phyloP scores from a whole-genome alignment of 2,888 invertebrate species.

The Sepioteuthis lessoniana region DNA sequence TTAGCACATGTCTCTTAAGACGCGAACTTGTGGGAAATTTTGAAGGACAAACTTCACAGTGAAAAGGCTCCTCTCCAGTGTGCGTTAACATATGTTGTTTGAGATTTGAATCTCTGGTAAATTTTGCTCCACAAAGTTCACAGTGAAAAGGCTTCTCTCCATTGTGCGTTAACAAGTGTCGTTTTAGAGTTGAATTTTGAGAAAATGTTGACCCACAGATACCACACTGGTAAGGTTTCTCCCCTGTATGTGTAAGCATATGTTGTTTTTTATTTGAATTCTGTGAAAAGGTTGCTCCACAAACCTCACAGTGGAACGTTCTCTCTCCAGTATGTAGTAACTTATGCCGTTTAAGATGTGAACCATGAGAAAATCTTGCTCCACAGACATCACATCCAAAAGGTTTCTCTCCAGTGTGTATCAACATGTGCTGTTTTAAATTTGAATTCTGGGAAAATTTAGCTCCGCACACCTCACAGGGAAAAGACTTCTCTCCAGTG shows the following conservation, averaged over 20 bases:
- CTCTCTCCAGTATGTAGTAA: neutral
- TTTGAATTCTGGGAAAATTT: neutral
- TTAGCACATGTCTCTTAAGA: neutral
- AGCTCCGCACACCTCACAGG: neutral
- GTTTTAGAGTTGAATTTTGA: neutral
- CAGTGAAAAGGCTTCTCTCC: constrained; percentile 13
- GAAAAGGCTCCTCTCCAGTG: constrained; percentile 7
- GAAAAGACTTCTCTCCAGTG: neutral
- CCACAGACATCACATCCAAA: neutral
- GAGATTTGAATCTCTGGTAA: neutral
- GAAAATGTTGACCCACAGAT: neutral
- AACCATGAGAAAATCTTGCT: neutral
- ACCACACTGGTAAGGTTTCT: constrained; percentile 1
- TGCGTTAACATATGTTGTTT: neutral
- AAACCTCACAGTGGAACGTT: neutral
- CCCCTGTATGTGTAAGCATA: neutral
- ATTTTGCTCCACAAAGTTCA: constrained; percentile 4
- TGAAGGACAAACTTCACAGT: constrained; percentile 2
- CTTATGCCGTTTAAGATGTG: neutral
- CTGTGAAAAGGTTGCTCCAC: neutral
- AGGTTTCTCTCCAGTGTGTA: neutral
- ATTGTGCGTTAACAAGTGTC: neutral
- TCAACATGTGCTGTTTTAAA: neutral
- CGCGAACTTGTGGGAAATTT: neutral
- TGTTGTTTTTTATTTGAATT: neutral